Evolutionary conservation across 2,113 vertebrate species (phyloP), one percentile per base, ranked within the genome.

Genomic region (Cyanoderma ruficeps): DNA sequence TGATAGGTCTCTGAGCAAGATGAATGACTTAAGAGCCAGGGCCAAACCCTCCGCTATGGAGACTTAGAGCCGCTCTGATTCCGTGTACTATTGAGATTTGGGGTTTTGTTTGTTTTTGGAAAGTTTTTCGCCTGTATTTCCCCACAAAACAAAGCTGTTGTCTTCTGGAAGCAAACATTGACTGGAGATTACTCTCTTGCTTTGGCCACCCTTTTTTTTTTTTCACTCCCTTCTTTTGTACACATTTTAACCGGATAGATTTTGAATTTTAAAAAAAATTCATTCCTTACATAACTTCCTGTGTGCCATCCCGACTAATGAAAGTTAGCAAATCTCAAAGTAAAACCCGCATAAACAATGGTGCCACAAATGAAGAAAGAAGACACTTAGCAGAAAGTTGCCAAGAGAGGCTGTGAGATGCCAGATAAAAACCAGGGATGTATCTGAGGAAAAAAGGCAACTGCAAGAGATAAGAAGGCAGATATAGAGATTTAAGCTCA

Each of bases 1-100:
- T 95, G 88, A 92, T 90, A 83, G 64, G 68, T 78, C 83, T 90
- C 39, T 68, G 85, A 83, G 86, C 88, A 93, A 95, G 88, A 93
- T 46, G 90, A 80, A 93, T 89, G 79, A 83, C 82, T 39, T 41
- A 90, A 74, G 39, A 92, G 53, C 56, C 72, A 56, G 79, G 79
- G 88, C 92, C 92, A 96, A 91, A 47, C 69, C 71, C 68, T 88
- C 52, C 49, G 82, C 71, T 78, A 56, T 1, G 18, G 31, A 83
- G 68, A 44, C 33, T 80, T 31, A 52, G 37, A 83, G 68, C 44
- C 4, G 3, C 6, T 4, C 14, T 49, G 57, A 74, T 90, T 81
- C 75, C 63, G 49, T 68, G 52, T 79, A 90, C 67, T 41, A 49
- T 4, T n/a, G 56, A 89, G 57, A 74, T 77, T 72, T 55, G 28